Evolutionary conservation across 2,797 vertebrate species (phyloP).

Genomic region (Sebastes glaucus): DNA sequence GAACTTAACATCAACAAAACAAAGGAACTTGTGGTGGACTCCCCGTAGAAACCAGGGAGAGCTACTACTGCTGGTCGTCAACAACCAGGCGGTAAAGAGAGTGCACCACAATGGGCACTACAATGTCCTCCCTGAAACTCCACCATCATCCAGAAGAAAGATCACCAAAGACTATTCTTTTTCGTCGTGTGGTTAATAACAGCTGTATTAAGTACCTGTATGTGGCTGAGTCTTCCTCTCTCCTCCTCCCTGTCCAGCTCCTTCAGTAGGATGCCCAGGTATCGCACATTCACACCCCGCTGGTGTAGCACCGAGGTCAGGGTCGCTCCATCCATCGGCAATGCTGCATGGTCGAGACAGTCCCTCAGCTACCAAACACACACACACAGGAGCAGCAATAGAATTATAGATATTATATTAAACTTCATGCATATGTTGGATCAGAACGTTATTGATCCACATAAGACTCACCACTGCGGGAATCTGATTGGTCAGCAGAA

Average conservation of each 20-base stretch:
- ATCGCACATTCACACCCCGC: constrained; percentile 92
- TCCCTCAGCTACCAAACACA: constrained; percentile 86
- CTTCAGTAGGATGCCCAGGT: constrained; percentile 88
- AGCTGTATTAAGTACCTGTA: constrained; percentile 81
- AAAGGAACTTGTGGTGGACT: too few relatives aligned
- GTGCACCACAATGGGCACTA: too few relatives aligned
- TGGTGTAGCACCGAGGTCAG: constrained; percentile 91
- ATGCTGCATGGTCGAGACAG: constrained; percentile 87
- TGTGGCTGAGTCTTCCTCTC: constrained; percentile 85
- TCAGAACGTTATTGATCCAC: not conserved
- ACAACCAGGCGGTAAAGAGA: too few relatives aligned
- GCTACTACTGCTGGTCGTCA: too few relatives aligned
- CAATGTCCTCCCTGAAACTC: too few relatives aligned
- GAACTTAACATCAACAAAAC: too few relatives aligned
- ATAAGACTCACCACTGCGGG: constrained; percentile 88
- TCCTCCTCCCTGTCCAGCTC: constrained; percentile 83
- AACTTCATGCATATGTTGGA: not conserved
- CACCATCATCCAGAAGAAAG: too few relatives aligned
- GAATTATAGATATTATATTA: not conserved
- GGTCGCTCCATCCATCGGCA: constrained; percentile 91
- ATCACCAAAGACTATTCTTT: too few relatives aligned
- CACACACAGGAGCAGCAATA: not conserved
- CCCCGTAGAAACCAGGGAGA: too few relatives aligned
- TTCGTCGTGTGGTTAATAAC: not conserved
- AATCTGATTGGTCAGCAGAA: constrained; percentile 91